These are phyloP conservation scores for Loripinus fragilis DNA, from an alignment of 2,888 invertebrate genomes.

Conservation along the genomic window DNA sequence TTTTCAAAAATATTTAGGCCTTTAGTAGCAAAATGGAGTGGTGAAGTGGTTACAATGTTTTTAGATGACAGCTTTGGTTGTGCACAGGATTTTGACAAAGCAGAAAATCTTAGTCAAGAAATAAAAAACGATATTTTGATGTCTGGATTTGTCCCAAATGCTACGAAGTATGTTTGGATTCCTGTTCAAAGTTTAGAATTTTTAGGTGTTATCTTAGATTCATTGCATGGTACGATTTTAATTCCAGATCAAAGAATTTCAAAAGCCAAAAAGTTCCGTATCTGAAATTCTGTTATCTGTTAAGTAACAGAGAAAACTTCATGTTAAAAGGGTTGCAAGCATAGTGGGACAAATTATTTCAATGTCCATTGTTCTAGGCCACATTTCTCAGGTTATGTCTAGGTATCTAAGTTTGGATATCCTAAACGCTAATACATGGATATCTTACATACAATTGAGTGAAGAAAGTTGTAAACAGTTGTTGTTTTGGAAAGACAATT, in stretches of 20 bases:
- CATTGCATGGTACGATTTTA: conserved; percentile 14
- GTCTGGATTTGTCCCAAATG: conserved; percentile 47
- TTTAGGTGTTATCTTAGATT: conserved; percentile 30
- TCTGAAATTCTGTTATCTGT: too few relatives aligned
- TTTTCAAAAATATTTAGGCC: conserved; percentile 41
- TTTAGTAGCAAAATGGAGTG: conserved; percentile 37
- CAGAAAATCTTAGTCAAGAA: conserved; percentile 11
- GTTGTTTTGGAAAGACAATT: too few relatives aligned
- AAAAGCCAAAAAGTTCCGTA: conserved; percentile 18
- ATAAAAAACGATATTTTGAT: conserved; percentile 30
- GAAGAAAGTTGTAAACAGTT: too few relatives aligned
- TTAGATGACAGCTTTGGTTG: conserved; percentile 47
- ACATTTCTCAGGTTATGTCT: too few relatives aligned
- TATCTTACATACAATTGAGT: too few relatives aligned
- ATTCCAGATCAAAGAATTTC: conserved; percentile 26
- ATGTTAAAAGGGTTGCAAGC: too few relatives aligned
- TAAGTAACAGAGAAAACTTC: too few relatives aligned
- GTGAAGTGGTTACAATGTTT: conserved; percentile 37
- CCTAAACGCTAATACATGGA: too few relatives aligned
- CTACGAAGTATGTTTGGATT: conserved; percentile 35
- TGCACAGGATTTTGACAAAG: neutral
- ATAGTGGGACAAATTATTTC: too few relatives aligned
- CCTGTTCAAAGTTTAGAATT: conserved; percentile 34
- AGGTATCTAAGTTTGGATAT: too few relatives aligned
- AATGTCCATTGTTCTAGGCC: too few relatives aligned